A percentile compares a stretch with the other conserved stretches of the same genome.
Conservation (phyloP, 1,140 invertebrate genomes). For the Artemia franciscana region DNA sequence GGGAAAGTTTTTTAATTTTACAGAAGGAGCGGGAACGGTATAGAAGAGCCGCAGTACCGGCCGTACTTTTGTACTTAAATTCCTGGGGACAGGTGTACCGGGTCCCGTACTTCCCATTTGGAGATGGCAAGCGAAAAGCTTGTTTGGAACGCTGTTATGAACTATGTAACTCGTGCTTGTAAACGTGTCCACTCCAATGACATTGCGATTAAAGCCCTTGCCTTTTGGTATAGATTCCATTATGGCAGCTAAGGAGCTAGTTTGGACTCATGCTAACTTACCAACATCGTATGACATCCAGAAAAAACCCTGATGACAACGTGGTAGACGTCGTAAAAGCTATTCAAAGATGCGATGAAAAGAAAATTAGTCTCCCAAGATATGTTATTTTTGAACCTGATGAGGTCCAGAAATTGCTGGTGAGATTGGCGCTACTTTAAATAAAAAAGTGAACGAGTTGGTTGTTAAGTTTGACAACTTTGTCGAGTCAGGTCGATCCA, state of each 20-base stretch:
- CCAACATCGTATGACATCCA: neutral
- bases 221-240: neutral
- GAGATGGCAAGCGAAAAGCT: neutral
- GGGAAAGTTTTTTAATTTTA: constrained; percentile 5
- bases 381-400: neutral
- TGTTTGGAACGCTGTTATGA: neutral
- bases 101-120: neutral
- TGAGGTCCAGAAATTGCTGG: neutral
- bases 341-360: neutral
- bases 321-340: neutral
- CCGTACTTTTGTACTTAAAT: no score
- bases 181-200: neutral
- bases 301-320: neutral
- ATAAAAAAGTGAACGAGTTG: neutral
- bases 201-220: neutral
- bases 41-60: no score
- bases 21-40: neutral
- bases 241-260: neutral
- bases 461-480: neutral
- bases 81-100: no score
- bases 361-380: neutral
- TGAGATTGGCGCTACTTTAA: neutral
- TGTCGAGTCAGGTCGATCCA: neutral
- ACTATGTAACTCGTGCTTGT: neutral
- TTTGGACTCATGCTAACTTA: neutral